Evolutionary conservation across 2,797 vertebrate genomes (phyloP).

Genomic region (Enteromius fasciolatus): DNA sequence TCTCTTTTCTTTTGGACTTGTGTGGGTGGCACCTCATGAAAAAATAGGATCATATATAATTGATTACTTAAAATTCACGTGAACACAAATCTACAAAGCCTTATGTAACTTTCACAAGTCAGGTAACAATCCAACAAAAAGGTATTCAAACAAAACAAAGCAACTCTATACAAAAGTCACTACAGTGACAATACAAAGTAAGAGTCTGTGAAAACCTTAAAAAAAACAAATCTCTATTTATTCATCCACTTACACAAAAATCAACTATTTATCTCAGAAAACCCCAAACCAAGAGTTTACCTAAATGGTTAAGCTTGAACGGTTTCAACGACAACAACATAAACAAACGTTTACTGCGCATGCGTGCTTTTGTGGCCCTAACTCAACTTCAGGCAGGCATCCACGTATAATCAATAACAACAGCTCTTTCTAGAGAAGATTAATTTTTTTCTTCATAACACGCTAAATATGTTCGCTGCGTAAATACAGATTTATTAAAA

Average conservation of each 20-base stretch:
- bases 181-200: not conserved
- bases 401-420: no score
- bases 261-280: not conserved
- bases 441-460: no score
- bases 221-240: not conserved
- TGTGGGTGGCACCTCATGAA: conserved; percentile 1
- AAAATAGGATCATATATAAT: conserved; percentile 20
- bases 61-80: conserved; percentile 15
- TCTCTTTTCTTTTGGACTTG: conserved; percentile 12
- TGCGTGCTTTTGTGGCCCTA: no score
- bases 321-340: no score
- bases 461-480: no score
- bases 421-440: no score
- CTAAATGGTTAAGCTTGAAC: not conserved
- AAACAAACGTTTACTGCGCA: no score
- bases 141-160: not conserved
- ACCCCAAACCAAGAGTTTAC: not conserved
- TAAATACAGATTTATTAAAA: no score
- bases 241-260: not conserved
- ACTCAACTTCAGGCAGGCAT: no score
- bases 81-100: not conserved
- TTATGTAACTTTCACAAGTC: not conserved
- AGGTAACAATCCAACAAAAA: not conserved
- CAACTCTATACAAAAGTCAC: not conserved
- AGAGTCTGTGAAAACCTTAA: not conserved